phyloP scores from a whole-genome alignment of 2,888 invertebrate genomes.

The Caenorhabditis doughertyi region DNA sequence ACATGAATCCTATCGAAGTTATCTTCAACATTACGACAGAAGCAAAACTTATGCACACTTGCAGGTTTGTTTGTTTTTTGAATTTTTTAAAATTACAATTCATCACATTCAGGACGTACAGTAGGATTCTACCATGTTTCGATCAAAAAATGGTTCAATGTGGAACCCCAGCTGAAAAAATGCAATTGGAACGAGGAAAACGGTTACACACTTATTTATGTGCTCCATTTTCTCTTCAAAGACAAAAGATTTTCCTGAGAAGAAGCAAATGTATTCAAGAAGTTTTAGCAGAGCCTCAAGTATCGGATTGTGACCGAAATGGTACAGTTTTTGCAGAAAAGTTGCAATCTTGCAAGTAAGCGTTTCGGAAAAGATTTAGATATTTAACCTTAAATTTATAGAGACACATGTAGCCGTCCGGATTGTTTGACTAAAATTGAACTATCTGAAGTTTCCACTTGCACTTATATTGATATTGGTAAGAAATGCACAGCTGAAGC shows the following conservation, averaged over 20 bases:
- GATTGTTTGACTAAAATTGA: conserved; percentile 65
- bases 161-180: conserved; percentile 67
- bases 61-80: conserved; percentile 62
- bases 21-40: conserved; percentile 74
- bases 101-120: conserved; percentile 67
- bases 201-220: conserved; percentile 68
- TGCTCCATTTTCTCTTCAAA: conserved; percentile 71
- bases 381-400: neutral
- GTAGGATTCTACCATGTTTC: conserved; percentile 70
- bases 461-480: conserved; percentile 66
- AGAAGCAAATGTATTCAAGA: conserved; percentile 63
- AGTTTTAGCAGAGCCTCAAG: conserved; percentile 41
- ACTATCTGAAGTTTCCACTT: conserved; percentile 63
- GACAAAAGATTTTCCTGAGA: conserved; percentile 67
- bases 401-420: conserved; percentile 46
- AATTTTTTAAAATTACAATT: neutral
- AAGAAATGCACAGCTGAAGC: conserved; percentile 66
- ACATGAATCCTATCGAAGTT: conserved; percentile 74
- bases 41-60: conserved; percentile 74
- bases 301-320: conserved; percentile 53
- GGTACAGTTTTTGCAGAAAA: conserved; percentile 51
- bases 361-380: neutral
- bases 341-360: conserved; percentile 67
- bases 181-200: conserved; percentile 67
- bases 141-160: conserved; percentile 69